Evolutionary conservation across 2,797 vertebrate genomes (phyloP).

Genomic region (Novumbra hubbsi): DNA sequence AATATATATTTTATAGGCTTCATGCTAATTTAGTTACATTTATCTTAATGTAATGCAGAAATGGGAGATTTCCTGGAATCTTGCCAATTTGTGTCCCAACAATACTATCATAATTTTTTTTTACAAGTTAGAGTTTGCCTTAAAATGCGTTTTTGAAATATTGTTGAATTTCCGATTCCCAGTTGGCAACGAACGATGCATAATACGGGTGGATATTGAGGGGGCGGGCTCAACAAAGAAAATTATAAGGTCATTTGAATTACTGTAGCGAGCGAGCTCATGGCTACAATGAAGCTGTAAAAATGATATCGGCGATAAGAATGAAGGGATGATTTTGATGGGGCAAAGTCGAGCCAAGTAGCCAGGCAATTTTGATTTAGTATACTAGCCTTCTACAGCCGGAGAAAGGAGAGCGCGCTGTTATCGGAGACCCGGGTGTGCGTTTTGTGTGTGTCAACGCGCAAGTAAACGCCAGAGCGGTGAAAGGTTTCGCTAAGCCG

Average conservation of each 20-base stretch:
- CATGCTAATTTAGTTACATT: no score
- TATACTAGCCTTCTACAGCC: not conserved
- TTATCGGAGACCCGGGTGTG: conserved; percentile 53
- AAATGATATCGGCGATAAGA: conserved; percentile 37
- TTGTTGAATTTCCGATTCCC: no score
- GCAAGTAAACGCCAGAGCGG: conserved; percentile 48
- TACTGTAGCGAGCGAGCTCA: conserved; percentile 55
- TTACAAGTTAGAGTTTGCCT: no score
- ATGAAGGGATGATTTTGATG: conserved; percentile 52
- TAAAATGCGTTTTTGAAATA: no score
- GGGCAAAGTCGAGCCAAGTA: conserved; percentile 59
- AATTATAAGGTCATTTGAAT: conserved; percentile 85
- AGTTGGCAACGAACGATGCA: no score
- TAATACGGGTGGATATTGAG: conserved; percentile 49
- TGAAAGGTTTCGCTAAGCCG: conserved; percentile 67
- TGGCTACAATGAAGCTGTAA: conserved; percentile 52
- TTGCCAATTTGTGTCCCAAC: no score
- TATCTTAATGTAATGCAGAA: no score
- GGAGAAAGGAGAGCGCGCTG: conserved; percentile 41
- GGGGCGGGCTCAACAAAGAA: conserved; percentile 69
- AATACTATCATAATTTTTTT: no score
- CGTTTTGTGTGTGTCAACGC: conserved; percentile 41
- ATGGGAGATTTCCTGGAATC: no score
- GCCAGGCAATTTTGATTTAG: conserved; percentile 30
- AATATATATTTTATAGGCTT: no score